Conservation (phyloP, 2,113 vertebrate species). For the Pedionomus torquatus region DNA sequence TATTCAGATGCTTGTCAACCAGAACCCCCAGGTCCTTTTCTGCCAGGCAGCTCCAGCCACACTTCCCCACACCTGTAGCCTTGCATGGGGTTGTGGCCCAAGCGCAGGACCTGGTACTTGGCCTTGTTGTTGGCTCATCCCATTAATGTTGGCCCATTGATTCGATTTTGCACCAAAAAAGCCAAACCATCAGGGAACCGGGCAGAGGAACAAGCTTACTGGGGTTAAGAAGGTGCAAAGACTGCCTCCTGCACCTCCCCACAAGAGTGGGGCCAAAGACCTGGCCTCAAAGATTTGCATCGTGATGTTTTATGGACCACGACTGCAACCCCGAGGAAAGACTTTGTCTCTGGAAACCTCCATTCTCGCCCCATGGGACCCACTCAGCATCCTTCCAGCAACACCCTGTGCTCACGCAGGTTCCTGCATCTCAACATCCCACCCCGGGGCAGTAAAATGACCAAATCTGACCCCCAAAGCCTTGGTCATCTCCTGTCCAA, state of each 20-base stretch:
- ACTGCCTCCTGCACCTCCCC: neutral
- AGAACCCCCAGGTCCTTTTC: no score
- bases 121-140: no score
- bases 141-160: no score
- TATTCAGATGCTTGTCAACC: no score
- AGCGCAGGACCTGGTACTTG: no score
- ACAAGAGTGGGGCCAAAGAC: neutral
- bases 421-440: neutral
- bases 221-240: neutral
- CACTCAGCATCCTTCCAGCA: neutral
- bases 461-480: neutral
- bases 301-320: neutral
- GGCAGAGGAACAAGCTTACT: fast-evolving
- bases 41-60: no score
- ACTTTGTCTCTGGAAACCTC: neutral
- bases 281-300: neutral
- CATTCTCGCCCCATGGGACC: neutral
- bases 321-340: neutral
- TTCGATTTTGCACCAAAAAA: neutral
- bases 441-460: neutral
- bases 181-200: fast-evolving
- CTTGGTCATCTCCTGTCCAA: neutral
- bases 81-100: no score
- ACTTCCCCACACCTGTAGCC: no score
- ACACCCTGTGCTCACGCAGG: neutral